Evolutionary conservation across 2,797 vertebrate genomes (phyloP), one percentile per base, ranked within the genome.

Genomic region (Danionella dracula): DNA sequence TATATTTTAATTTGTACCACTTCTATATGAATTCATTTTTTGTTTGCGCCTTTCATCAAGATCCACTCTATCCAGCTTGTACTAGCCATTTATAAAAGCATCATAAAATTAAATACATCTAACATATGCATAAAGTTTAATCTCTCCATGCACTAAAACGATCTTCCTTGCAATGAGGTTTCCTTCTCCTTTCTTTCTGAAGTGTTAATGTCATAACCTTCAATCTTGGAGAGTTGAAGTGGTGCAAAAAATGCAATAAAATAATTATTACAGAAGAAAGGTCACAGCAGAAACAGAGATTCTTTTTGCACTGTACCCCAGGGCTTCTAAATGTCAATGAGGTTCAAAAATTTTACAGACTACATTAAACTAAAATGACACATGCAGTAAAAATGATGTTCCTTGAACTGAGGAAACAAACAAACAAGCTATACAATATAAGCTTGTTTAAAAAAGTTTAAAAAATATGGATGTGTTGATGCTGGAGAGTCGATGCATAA

Each of bases 191-290:
- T 34, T 5, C 41, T 54, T 44, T 31, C 5, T 13, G 53, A 40
- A 63, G 51, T 20, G 46, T 42, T 53, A 69, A 71, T 46, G 59
- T 58, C 72, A 71, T 68, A 48, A 42, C 9, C 41, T 15, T 56
- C 23, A 65, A 68, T 68, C 6, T 38, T 41, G 9, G 6, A 40
- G 53, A 17, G 34, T 19, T 54, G 35, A 37, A 62, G 32, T 44
- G 49, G 0, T 13, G 19, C 21, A 21, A 58, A 54, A 59, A 57
- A 46, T n/a, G 38, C 17, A 48, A 21, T 10, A 58, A 32, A 38
- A 20, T 20, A 15, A 49, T 42, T 8, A 51, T 11, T 41, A 34
- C 37, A 38, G 32, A 44, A 31, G 49, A 37, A 53, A 48, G 21
- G 40, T 38, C 27, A 42, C 17, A 19, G 29, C 11, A 27, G 31